Evolutionary conservation across 1,140 invertebrate genomes (phyloP).

Genomic region (Caenorhabditis remanei): DNA sequence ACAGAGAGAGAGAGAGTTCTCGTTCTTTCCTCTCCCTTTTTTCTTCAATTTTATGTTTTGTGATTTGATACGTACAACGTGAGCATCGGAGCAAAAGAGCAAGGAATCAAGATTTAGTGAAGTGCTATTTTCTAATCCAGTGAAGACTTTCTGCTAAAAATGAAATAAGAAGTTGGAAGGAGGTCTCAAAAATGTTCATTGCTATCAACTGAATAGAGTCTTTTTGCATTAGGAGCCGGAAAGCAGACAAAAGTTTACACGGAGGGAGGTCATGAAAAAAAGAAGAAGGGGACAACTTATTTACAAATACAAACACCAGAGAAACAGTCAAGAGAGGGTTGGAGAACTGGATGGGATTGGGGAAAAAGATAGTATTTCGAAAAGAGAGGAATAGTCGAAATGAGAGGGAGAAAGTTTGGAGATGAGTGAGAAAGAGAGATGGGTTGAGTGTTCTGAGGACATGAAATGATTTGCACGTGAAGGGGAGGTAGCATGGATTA

Average conservation of each 20-base stretch:
- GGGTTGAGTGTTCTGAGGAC: constrained; percentile 31
- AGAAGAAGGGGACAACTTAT: background rate
- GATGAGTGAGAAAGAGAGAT: background rate
- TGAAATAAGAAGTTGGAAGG: background rate
- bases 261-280: background rate
- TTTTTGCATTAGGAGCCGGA: background rate
- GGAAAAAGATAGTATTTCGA: background rate
- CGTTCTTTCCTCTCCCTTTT: background rate
- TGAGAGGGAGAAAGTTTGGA: background rate
- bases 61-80: background rate
- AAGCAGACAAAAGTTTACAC: background rate
- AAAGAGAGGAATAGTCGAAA: background rate
- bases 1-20: background rate
- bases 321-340: background rate
- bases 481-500: background rate
- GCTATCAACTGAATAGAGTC: background rate
- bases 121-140: background rate
- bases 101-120: background rate
- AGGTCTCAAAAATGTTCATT: background rate
- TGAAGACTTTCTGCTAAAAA: background rate
- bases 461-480: constrained; percentile 35
- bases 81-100: background rate
- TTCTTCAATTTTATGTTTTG: background rate
- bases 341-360: background rate
- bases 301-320: constrained; percentile 41